Evolutionary conservation across 2,113 vertebrate species (phyloP), one percentile per base, ranked within the genome.

Genomic region (Prinia subflava): DNA sequence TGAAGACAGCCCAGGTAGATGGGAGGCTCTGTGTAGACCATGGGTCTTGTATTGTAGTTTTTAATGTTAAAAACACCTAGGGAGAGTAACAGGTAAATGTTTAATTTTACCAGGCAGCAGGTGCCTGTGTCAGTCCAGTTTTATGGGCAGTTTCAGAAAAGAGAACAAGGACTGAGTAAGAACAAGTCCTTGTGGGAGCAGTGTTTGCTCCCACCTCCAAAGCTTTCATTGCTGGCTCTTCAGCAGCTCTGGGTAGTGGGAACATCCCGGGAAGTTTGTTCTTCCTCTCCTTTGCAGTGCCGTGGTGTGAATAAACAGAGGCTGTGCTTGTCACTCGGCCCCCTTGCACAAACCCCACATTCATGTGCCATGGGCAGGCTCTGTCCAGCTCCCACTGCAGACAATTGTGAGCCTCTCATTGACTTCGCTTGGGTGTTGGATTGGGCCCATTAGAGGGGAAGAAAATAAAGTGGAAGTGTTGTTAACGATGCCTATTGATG

Each of bases 401-500:
- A 90, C 56, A 78, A 42, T 83, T 47, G 20, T 41, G 60, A 90
- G 86, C 10, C 52, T 96, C 77, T 31, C 30, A 15, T 50, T 88
- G 94, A 70, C 83, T 89, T 64, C 30, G 18, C 86, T 74, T 75
- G 76, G 47, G 16, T 86, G 59, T 90, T 95, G 92, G 80, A 89
- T 81, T 30, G 68, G 57, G 28, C 86, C 90, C 92, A 42, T 90
- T 68, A 79, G 74, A 94, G 3, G 4, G 64, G 49, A 90, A 28
- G 90, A 90, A 90, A 93, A 97, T 95, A 64, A 83, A 97, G 92
- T 86, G 73, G 20, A 71, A 96, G 41, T 4, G 14, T 86, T 95
- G 78, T 81, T 93, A 93, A 74, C 35, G 47, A 86, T 81, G 91
- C 68, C 79, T 93, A 21, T 89, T 88, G 79, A 81, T 78, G 88